Evolutionary conservation across 2,113 vertebrate species (phyloP).

Genomic region (Gymnarchus niloticus): DNA sequence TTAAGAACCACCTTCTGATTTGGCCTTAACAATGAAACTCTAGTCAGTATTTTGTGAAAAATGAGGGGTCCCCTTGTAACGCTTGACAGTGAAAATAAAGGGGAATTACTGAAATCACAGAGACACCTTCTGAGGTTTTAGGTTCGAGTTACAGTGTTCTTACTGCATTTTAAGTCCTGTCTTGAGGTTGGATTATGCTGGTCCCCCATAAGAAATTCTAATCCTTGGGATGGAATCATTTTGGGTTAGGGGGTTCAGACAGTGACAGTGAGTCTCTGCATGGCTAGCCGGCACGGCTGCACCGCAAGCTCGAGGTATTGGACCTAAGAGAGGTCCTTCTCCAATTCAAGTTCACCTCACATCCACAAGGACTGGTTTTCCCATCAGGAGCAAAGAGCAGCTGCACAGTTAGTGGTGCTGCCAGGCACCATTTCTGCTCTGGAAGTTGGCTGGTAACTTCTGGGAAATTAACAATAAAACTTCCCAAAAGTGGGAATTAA

Average conservation of each 20-base stretch:
- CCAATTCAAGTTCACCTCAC: no score
- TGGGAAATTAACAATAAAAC: background rate
- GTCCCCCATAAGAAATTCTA: background rate
- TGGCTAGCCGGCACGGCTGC: no score
- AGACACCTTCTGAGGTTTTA: background rate
- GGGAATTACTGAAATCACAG: background rate
- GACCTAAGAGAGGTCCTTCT: background rate
- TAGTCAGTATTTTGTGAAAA: background rate
- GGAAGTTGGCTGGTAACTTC: background rate
- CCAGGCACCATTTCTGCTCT: background rate
- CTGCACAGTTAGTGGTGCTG: no score
- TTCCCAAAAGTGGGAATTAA: no score
- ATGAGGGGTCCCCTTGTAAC: background rate
- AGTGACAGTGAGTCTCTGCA: background rate
- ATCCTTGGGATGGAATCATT: background rate
- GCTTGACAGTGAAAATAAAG: background rate
- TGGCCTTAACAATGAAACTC: background rate
- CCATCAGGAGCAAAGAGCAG: background rate
- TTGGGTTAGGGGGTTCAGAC: background rate
- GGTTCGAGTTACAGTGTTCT: background rate
- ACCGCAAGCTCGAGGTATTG: background rate
- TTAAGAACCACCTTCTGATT: background rate
- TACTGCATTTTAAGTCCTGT: background rate
- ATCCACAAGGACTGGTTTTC: background rate
- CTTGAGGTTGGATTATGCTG: background rate